Evolutionary conservation across 1,140 invertebrate species (phyloP).

Genomic region (Brachionus asplanchnoidis): DNA sequence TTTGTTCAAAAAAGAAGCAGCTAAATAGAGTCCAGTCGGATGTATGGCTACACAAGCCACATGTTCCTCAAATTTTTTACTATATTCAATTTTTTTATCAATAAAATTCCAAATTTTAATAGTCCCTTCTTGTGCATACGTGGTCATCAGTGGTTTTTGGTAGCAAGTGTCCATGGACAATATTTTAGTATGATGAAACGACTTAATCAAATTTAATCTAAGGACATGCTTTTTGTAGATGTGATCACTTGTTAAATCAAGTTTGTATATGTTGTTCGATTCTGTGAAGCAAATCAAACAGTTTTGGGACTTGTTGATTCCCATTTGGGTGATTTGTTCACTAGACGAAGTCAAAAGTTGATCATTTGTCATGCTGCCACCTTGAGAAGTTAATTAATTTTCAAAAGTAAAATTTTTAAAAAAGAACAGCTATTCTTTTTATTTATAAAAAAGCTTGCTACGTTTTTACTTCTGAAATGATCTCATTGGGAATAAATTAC

Average conservation of each 20-base stretch:
- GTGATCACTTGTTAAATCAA: background rate
- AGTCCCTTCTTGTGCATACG: background rate
- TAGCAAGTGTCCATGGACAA: background rate
- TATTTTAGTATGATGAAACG: conserved; percentile 2
- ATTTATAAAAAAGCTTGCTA: background rate
- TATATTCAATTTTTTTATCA: background rate
- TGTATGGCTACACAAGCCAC: background rate
- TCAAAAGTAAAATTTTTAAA: background rate
- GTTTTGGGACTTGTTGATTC: background rate
- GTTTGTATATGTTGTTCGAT: background rate
- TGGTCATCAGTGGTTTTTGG: conserved; percentile 1
- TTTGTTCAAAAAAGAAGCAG: conserved; percentile 15
- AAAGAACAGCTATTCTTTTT: background rate
- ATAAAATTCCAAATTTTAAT: conserved; percentile 22
- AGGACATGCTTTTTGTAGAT: conserved; percentile 1
- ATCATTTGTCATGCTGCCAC: background rate
- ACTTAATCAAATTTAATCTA: background rate
- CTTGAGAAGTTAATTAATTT: background rate
- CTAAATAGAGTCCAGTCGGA: background rate
- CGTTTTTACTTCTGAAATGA: background rate
- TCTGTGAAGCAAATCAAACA: background rate
- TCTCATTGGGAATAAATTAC: background rate
- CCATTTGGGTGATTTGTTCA: background rate
- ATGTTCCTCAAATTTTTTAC: background rate
- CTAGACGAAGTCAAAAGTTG: background rate